Percentiles rank a stretch among this genome's conserved stretches.
Evolutionary conservation across 1,140 invertebrate species (phyloP).

Genomic region (Brachionus plicatilis): DNA sequence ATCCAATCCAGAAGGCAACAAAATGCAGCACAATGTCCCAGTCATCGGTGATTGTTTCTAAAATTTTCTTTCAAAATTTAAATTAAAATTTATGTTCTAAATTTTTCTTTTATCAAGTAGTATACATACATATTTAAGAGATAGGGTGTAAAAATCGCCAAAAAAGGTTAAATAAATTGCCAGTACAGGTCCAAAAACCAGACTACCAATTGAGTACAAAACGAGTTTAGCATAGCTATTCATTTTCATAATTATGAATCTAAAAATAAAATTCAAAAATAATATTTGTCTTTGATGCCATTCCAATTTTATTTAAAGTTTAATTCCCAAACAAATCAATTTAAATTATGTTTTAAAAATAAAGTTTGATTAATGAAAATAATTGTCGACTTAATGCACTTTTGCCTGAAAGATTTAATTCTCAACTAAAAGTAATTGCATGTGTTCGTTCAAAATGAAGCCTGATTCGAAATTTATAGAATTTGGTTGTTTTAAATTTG

Average conservation of each 20-base stretch:
- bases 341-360: neutral
- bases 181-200: constrained; percentile 6
- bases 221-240: neutral
- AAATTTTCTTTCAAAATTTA: neutral
- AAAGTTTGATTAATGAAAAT: neutral
- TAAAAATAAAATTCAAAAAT: neutral
- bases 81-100: neutral
- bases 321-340: neutral
- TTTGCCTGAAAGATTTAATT: neutral
- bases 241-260: neutral
- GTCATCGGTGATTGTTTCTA: constrained; percentile 2
- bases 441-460: neutral
- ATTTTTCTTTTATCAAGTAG: neutral
- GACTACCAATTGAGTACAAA: neutral
- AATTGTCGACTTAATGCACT: neutral
- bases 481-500: neutral
- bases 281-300: neutral
- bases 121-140: constrained; percentile 25
- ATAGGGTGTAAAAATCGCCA: constrained; percentile 22
- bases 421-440: neutral
- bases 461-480: neutral
- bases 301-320: neutral
- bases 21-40: constrained; percentile 18
- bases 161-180: constrained; percentile 5
- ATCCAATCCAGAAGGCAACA: constrained; percentile 14